Percentiles rank a stretch among this genome's conserved stretches.
Evolutionary conservation across 1,140 invertebrate species (phyloP).

Genomic region (Drosophila navojoa): DNA sequence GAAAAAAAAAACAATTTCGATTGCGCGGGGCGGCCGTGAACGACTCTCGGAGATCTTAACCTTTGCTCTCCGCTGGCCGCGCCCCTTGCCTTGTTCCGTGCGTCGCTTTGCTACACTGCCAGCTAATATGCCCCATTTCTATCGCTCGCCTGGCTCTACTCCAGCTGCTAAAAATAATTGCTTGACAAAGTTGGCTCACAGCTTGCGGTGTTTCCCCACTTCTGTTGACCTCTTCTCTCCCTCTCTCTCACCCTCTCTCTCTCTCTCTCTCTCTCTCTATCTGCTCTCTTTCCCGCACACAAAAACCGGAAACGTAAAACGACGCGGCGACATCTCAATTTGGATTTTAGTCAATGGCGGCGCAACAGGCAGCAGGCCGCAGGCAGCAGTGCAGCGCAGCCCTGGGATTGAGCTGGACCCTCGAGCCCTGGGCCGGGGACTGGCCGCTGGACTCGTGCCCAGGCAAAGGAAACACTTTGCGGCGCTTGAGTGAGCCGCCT

Average conservation of each 20-base stretch:
- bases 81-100: too few relatives aligned
- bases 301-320: slow-evolving; percentile 51
- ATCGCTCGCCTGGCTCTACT: slow-evolving; percentile 1
- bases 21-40: background rate
- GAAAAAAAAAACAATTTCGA: slow-evolving; percentile 6
- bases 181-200: slow-evolving; percentile 73
- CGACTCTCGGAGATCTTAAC: background rate
- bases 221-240: background rate
- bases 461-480: slow-evolving; percentile 73
- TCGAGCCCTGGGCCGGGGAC: background rate
- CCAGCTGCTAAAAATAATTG: slow-evolving; percentile 72
- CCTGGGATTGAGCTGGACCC: background rate
- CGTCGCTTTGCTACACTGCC: too few relatives aligned
- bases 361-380: slow-evolving; percentile 28
- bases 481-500: slow-evolving; percentile 69
- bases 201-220: slow-evolving; percentile 28
- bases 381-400: background rate
- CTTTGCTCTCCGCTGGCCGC: background rate
- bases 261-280: background rate
- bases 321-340: slow-evolving; percentile 67
- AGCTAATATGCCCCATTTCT: background rate
- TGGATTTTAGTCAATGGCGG: slow-evolving; percentile 37
- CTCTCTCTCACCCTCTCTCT: background rate
- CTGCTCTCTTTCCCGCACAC: slow-evolving; percentile 33
- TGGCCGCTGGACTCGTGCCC: background rate